These are phyloP conservation scores for Panonychus citri DNA, from an alignment of 1,140 invertebrate species.

Conservation along the genomic window DNA sequence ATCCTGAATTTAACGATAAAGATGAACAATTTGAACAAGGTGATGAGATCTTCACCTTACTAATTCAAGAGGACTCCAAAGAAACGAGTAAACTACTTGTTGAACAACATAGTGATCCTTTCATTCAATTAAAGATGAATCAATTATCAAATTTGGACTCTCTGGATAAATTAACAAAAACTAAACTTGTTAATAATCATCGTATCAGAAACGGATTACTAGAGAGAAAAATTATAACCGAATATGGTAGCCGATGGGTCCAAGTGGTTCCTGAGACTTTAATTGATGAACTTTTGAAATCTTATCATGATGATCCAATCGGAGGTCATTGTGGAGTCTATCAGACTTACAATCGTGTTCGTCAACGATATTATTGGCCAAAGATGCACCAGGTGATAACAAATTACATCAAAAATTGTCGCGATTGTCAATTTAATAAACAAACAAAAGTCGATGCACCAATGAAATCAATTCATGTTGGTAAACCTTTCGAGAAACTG, in stretches of 20 bases:
- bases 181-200: not conserved
- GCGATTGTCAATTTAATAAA: not conserved
- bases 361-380: not conserved
- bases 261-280: not conserved
- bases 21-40: not conserved
- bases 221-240: not conserved
- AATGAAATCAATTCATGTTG: conserved; percentile 1
- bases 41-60: too few species aligned
- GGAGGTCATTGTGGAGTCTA: not conserved
- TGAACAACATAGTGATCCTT: too few species aligned
- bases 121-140: too few species aligned
- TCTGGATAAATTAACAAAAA: too few species aligned
- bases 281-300: not conserved
- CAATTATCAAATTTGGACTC: too few species aligned
- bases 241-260: not conserved
- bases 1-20: not conserved
- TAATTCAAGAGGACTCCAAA: too few species aligned
- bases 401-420: not conserved
- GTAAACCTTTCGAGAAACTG: conserved; percentile 12
- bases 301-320: conserved; percentile 3
- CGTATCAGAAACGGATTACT: not conserved
- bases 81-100: too few species aligned
- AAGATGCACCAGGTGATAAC: not conserved
- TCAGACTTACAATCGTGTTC: not conserved
- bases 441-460: not conserved